Conservation (phyloP, 2,113 vertebrate species). For the Rhinolophus sinicus region DNA sequence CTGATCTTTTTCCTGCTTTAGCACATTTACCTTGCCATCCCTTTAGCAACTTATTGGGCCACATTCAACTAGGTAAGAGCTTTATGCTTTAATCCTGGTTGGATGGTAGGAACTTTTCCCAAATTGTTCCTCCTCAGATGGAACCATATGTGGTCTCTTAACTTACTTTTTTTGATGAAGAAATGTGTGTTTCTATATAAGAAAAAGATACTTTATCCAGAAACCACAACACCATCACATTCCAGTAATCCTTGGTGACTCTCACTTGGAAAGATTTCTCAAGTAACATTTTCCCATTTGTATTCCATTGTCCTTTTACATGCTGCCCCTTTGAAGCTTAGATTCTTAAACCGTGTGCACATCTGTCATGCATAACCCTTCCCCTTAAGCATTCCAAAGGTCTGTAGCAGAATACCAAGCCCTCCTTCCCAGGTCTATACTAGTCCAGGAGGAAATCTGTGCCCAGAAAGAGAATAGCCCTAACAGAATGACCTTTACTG, state of each 20-base stretch:
- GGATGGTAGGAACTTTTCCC: background rate
- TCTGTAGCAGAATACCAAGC: slow-evolving; percentile 37
- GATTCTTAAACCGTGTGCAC: slow-evolving; percentile 66
- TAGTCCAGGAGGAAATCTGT: slow-evolving; percentile 80
- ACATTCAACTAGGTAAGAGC: background rate
- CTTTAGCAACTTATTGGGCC: background rate
- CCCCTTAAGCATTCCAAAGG: slow-evolving; percentile 73
- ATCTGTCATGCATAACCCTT: slow-evolving; percentile 39
- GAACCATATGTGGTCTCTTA: background rate
- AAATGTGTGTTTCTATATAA: background rate
- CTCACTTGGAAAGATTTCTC: slow-evolving; percentile 56
- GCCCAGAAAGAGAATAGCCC: slow-evolving; percentile 80
- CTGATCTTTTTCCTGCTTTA: background rate
- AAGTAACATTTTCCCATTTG: slow-evolving; percentile 55
- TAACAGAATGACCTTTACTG: slow-evolving; percentile 85
- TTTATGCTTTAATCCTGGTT: background rate
- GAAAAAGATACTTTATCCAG: slow-evolving; percentile 15
- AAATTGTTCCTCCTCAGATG: background rate
- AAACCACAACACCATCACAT: slow-evolving; percentile 21
- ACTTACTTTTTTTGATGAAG: slow-evolving; percentile 21
- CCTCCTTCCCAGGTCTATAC: slow-evolving; percentile 65
- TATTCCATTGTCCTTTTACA: slow-evolving; percentile 45
- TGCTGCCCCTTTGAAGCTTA: slow-evolving; percentile 42
- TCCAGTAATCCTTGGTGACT: slow-evolving; percentile 29
- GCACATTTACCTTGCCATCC: background rate